A percentile compares a stretch with the other conserved stretches of the same genome.
Evolutionary conservation across 1,140 invertebrate species (phyloP).

Genomic region (Protaetia brevitarsis): DNA sequence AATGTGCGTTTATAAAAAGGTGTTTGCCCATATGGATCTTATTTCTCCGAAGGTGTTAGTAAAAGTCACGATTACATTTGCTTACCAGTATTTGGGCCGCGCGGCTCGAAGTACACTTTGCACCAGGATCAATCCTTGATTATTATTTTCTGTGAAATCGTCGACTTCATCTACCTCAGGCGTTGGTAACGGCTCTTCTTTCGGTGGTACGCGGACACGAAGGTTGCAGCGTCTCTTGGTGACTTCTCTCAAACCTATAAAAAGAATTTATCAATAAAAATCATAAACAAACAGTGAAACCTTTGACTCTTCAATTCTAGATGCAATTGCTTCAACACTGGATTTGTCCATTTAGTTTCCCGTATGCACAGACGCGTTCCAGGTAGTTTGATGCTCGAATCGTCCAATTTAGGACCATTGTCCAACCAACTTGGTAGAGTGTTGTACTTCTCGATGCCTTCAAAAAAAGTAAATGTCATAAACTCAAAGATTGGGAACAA

Average conservation of each 20-base stretch:
- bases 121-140: conserved; percentile 59
- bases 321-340: conserved; percentile 57
- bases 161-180: conserved; percentile 55
- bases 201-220: conserved; percentile 26
- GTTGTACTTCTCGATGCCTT: conserved; percentile 43
- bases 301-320: conserved; percentile 56
- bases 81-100: conserved; percentile 66
- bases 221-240: conserved; percentile 28
- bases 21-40: background rate
- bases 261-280: background rate
- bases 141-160: conserved; percentile 54
- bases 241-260: conserved; percentile 12
- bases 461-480: conserved; percentile 16
- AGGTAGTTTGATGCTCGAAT: conserved; percentile 35
- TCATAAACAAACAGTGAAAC: background rate
- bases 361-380: conserved; percentile 52
- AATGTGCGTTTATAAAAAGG: background rate
- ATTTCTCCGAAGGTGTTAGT: background rate
- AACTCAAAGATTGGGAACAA: background rate
- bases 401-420: conserved; percentile 37
- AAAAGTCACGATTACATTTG: background rate
- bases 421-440: conserved; percentile 44
- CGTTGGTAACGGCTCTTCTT: conserved; percentile 50
- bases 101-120: conserved; percentile 63
- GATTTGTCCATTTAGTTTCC: conserved; percentile 61